Conservation (phyloP, 2,888 invertebrate species). For the Clitarchus hookeri region DNA sequence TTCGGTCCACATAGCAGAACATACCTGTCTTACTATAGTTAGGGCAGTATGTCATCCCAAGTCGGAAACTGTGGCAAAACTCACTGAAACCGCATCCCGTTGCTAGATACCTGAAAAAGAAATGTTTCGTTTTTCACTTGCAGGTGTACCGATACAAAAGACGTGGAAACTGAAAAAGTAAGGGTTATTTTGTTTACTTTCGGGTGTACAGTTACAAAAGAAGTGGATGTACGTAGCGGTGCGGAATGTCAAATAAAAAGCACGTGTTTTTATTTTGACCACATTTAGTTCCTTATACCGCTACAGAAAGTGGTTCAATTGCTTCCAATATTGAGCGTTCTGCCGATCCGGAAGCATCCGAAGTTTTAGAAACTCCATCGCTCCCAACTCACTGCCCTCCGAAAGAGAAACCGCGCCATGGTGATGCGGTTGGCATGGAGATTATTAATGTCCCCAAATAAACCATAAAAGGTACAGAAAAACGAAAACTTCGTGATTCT, state of each 20-base stretch:
- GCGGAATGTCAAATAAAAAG: not conserved
- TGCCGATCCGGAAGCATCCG: not conserved
- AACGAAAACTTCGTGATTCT: not conserved
- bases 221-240: constrained; percentile 18
- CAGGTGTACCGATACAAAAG: no score
- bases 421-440: not conserved
- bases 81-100: constrained; percentile 29
- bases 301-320: constrained; percentile 20
- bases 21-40: constrained; percentile 4
- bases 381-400: constrained; percentile 19
- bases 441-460: constrained; percentile 12
- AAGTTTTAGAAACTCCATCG: not conserved
- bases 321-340: constrained; percentile 17
- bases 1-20: constrained; percentile 23
- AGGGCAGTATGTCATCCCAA: constrained; percentile 18
- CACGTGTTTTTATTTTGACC: constrained; percentile 10
- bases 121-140: not conserved
- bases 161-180: no score
- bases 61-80: constrained; percentile 22
- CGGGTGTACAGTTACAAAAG: constrained; percentile 26
- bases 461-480: not conserved
- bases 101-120: constrained; percentile 24
- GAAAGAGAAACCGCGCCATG: not conserved
- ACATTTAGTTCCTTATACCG: constrained; percentile 15
- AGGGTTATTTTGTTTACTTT: constrained; percentile 20